Evolutionary conservation across 2,888 invertebrate genomes (phyloP).

Genomic region (Protonemura montana): DNA sequence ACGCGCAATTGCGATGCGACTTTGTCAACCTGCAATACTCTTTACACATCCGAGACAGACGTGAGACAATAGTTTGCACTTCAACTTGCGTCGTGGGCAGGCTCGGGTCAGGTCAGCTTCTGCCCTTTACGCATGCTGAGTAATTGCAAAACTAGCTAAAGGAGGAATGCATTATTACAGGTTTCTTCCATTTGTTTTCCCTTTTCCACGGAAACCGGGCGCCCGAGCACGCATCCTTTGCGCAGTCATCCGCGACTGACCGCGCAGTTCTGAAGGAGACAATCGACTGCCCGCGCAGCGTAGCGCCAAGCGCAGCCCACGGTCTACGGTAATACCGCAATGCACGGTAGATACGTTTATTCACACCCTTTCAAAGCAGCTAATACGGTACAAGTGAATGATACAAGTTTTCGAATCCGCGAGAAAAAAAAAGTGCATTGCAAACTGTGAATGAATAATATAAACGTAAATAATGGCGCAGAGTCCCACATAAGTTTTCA

Average conservation of each 20-base stretch:
- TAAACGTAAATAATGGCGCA: neutral
- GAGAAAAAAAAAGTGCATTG: neutral
- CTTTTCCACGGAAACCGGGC: neutral
- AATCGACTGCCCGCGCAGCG: too few relatives aligned
- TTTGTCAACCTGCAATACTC: neutral
- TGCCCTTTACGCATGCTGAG: neutral
- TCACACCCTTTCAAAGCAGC: constrained; percentile 9
- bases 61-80: neutral
- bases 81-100: neutral
- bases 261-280: too few relatives aligned
- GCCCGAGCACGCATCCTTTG: neutral
- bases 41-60: neutral
- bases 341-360: neutral
- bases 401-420: neutral
- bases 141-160: neutral
- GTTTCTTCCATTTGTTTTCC: neutral
- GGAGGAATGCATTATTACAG: neutral
- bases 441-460: neutral
- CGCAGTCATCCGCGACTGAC: neutral
- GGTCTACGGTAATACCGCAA: neutral
- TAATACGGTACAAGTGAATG: constrained; percentile 7
- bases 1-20: neutral
- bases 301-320: too few relatives aligned
- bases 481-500: constrained; percentile 28
- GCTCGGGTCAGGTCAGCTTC: neutral